Conservation (phyloP, 2,888 invertebrate genomes). For the Pseudococcus jackbeardsleyi region DNA sequence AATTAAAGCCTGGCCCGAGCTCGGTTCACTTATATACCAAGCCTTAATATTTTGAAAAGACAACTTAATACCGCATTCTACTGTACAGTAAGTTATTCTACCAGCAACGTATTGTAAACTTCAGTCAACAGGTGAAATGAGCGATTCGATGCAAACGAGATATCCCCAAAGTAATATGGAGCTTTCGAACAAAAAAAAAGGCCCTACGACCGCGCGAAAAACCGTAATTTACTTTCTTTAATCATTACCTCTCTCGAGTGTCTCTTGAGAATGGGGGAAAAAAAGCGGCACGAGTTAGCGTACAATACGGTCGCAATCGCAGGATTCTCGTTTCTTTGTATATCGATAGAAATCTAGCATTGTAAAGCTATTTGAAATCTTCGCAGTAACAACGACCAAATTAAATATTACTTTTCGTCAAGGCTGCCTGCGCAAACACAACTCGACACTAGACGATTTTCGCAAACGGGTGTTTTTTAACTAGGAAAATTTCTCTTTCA, state of each 20-base stretch:
- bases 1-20: not conserved
- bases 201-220: not conserved
- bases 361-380: not conserved
- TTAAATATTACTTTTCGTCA: not conserved
- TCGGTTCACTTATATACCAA: not conserved
- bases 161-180: not conserved
- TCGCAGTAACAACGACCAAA: not conserved
- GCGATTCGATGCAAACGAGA: not conserved
- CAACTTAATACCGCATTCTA: not conserved
- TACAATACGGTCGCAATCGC: not conserved
- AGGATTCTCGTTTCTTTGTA: not conserved
- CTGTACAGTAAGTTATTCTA: not conserved
- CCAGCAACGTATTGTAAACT: not conserved
- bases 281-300: not conserved
- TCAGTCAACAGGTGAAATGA: constrained; percentile 40
- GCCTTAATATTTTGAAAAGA: not conserved
- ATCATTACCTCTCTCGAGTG: not conserved
- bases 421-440: not conserved
- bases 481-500: constrained; percentile 19
- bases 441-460: not conserved
- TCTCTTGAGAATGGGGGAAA: not conserved
- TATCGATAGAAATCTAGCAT: not conserved
- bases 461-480: not conserved
- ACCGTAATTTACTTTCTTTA: constrained; percentile 6
- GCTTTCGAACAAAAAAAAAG: not conserved